Percentiles rank a stretch among this genome's conserved stretches.
These are phyloP conservation scores for Drosophila nr. medialis DNA, from an alignment of 2,888 invertebrate genomes.

Conservation along the genomic window DNA sequence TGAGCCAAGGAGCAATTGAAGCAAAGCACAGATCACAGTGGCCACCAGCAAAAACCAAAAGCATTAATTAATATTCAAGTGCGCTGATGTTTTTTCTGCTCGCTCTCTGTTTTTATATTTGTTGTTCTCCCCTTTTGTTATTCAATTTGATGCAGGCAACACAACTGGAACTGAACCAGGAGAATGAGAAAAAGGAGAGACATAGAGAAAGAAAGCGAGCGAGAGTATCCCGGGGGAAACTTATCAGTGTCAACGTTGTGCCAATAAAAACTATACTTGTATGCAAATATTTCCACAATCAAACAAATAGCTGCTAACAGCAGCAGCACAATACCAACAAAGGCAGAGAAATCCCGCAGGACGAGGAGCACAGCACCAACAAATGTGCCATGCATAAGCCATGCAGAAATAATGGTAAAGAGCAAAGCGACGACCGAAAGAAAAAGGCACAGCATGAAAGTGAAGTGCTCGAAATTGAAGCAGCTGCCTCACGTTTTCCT, in stretches of 20 bases:
- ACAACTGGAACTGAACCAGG: not conserved
- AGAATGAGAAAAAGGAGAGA: not conserved
- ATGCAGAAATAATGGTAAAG: slow-evolving; percentile 69
- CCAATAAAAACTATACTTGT: slow-evolving; percentile 79
- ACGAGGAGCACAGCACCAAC: slow-evolving; percentile 23
- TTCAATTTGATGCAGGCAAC: slow-evolving; percentile 58
- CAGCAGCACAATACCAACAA: slow-evolving; percentile 56
- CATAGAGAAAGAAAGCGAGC: slow-evolving; percentile 8
- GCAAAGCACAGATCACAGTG: slow-evolving; percentile 29
- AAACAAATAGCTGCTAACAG: slow-evolving; percentile 79
- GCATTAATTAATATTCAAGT: slow-evolving; percentile 78
- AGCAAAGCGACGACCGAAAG: slow-evolving; percentile 27
- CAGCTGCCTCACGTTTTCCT: slow-evolving; percentile 68
- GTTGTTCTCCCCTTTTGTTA: slow-evolving; percentile 44
- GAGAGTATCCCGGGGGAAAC: slow-evolving; percentile 65
- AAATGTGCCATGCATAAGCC: slow-evolving; percentile 64
- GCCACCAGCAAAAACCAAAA: slow-evolving; percentile 42
- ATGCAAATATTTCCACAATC: slow-evolving; percentile 80
- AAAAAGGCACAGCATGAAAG: slow-evolving; percentile 49
- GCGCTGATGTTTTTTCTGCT: slow-evolving; percentile 37
- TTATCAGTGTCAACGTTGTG: slow-evolving; percentile 80
- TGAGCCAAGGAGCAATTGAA: slow-evolving; percentile 54
- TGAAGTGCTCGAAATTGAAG: slow-evolving; percentile 56
- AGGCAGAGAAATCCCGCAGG: slow-evolving; percentile 61
- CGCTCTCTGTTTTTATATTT: slow-evolving; percentile 6